Evolutionary conservation across 2,888 invertebrate species (phyloP), one percentile per base, ranked within the genome.

Genomic region (Apomyelois bistriatella): DNA sequence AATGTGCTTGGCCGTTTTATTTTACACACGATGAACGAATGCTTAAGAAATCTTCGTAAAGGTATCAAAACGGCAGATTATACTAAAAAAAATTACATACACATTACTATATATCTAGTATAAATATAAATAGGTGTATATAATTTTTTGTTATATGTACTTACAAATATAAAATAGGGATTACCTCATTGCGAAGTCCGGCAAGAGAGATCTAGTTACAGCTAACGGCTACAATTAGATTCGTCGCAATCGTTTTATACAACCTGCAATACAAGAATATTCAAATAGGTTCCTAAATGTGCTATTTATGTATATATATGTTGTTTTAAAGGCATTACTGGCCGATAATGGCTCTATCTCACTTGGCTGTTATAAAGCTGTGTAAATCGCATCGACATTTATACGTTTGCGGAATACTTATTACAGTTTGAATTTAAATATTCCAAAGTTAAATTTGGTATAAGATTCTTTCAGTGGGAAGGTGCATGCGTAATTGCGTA

Each of bases 331-430:
- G 12, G 4, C 10, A 10, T 46, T 35, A 16, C 30, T 32, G 32
- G 15, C 15, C 10, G 46, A 35, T 46, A 46, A 46, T 46, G 46
- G 32, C 32, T 46, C 32, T 32, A 46, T 46, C 46, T 46, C 32
- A 16, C 28, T 43, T 15, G 16, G 12, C 16, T 32, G 46, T 35
- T 16, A n/a, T 32, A 40, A 22, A 7, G n/a, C n/a, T 17, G 17
- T 41, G 9, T n/a, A 17, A 22, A 17, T 35, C 6, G 10, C 9
- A 32, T 46, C 9, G 30, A 13, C 32, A 13, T 46, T 43, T 43
- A 43, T 43, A 10, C 40, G 15, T 40, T 40, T 40, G 15, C 15
- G 16, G 15, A 15, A 13, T 38, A 38, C 37, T 37, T 37, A 32
- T 32, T 10, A n/a, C n/a, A 1, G 32, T 9, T 32, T 32, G 7